These are phyloP conservation scores for Tursiops truncatus DNA, from an alignment of 2,113 vertebrate genomes.

Conservation along the genomic window DNA sequence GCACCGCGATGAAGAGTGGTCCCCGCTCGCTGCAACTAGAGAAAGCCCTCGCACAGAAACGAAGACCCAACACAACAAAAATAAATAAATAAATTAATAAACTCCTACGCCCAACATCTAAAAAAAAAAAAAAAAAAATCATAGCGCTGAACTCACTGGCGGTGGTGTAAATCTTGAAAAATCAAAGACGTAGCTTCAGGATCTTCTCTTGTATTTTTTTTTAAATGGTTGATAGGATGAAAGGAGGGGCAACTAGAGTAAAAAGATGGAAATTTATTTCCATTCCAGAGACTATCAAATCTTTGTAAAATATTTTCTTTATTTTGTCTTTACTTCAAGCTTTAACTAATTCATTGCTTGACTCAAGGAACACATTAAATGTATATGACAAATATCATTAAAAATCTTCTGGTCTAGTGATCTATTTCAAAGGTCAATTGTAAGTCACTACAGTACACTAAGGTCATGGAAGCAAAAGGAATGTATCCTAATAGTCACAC, in stretches of 20 bases:
- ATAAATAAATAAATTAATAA: too few species aligned
- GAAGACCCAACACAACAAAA: too few species aligned
- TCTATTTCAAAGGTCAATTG: conserved; percentile 13
- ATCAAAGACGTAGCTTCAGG: neutral
- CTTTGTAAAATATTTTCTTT: conserved; percentile 33
- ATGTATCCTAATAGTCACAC: neutral
- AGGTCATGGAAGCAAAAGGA: neutral
- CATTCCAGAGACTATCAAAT: conserved; percentile 19
- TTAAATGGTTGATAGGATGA: neutral
- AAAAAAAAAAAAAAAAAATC: neutral
- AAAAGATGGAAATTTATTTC: conserved; percentile 14
- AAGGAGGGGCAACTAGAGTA: neutral
- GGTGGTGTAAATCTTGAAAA: neutral
- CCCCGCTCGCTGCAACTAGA: too few species aligned
- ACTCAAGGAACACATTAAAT: conserved; percentile 4
- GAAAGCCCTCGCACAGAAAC: too few species aligned
- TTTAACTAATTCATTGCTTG: conserved; percentile 43
- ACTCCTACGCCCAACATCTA: too few species aligned
- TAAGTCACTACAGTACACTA: neutral
- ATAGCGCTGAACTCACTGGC: neutral
- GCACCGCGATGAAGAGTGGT: too few species aligned
- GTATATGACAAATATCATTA: conserved; percentile 38
- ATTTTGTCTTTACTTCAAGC: conserved; percentile 8
- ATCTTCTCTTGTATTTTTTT: neutral
- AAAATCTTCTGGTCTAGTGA: conserved; percentile 31